phyloP scores from a whole-genome alignment of 1,140 invertebrate species.

The Drosophila melanogaster region DNA sequence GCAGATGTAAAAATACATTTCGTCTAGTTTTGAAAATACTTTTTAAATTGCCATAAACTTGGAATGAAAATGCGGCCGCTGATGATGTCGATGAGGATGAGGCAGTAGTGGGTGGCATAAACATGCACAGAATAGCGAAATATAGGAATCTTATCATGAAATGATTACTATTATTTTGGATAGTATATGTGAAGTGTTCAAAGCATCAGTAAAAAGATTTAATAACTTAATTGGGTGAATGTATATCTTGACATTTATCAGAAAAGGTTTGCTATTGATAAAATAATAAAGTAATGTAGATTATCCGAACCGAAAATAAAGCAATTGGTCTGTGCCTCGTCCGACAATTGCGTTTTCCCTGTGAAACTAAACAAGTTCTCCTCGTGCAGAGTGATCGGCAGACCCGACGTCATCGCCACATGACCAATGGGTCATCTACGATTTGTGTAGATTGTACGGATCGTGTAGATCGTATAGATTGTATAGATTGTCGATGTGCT shows the following conservation, averaged over 20 bases:
- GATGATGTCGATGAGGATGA: conserved; percentile 12
- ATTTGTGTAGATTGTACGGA: conserved; percentile 1
- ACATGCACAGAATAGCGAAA: not conserved
- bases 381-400: conserved; percentile 9
- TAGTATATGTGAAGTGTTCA: too few species aligned
- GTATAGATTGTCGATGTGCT: not conserved
- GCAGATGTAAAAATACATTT: conserved; percentile 68
- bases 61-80: conserved; percentile 20
- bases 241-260: not conserved
- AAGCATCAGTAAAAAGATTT: too few species aligned
- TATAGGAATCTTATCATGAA: too few species aligned
- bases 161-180: too few species aligned
- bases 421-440: conserved; percentile 34
- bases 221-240: too few species aligned
- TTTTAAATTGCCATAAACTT: conserved; percentile 70
- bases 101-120: conserved; percentile 39
- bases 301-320: not conserved
- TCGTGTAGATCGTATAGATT: conserved; percentile 5
- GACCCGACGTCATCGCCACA: conserved; percentile 37
- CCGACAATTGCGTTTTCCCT: not conserved
- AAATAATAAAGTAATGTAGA: too few species aligned
- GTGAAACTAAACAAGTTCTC: not conserved
- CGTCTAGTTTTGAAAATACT: conserved; percentile 61
- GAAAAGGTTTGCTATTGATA: too few species aligned
- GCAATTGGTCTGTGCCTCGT: not conserved